Conservation (phyloP, 1,140 invertebrate species). For the Rhizoglyphus robini region DNA sequence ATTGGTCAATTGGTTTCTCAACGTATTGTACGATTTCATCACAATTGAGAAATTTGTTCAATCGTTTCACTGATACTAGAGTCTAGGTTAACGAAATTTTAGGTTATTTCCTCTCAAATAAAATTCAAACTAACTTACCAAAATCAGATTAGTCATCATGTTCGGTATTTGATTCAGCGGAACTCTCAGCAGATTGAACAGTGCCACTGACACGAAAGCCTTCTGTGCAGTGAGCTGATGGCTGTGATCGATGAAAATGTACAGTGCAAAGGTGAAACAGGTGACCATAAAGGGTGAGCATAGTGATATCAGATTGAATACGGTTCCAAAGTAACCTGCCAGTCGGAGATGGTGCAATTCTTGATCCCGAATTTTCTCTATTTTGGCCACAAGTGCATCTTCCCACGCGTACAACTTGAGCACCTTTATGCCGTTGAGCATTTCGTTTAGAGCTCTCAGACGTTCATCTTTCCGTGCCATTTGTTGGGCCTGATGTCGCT, state of each 20-base stretch:
- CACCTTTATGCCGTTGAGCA: too few species aligned
- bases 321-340: slow-evolving; percentile 20
- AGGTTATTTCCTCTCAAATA: too few species aligned
- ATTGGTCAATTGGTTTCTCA: slow-evolving; percentile 25
- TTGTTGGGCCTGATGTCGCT: too few species aligned
- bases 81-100: too few species aligned
- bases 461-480: slow-evolving; percentile 33
- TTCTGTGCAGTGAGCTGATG: slow-evolving; percentile 71
- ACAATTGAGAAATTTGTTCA: slow-evolving; percentile 32
- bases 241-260: slow-evolving; percentile 60
- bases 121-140: too few species aligned
- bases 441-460: slow-evolving; percentile 33
- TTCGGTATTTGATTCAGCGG: slow-evolving; percentile 50
- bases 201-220: too few species aligned
- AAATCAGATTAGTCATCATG: too few species aligned
- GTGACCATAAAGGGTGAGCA: slow-evolving; percentile 28
- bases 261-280: slow-evolving; percentile 68
- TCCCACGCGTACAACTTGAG: too few species aligned
- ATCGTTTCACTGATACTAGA: slow-evolving; percentile 32
- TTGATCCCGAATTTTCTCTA: slow-evolving; percentile 23
- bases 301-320: slow-evolving; percentile 26
- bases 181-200: slow-evolving; percentile 80
- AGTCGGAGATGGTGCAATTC: slow-evolving; percentile 24
- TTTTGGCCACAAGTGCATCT: too few species aligned
- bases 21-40: slow-evolving; percentile 33